Base-by-base conservation (phyloP, 2,888 invertebrate species). In the Macrophya annulata region DNA sequence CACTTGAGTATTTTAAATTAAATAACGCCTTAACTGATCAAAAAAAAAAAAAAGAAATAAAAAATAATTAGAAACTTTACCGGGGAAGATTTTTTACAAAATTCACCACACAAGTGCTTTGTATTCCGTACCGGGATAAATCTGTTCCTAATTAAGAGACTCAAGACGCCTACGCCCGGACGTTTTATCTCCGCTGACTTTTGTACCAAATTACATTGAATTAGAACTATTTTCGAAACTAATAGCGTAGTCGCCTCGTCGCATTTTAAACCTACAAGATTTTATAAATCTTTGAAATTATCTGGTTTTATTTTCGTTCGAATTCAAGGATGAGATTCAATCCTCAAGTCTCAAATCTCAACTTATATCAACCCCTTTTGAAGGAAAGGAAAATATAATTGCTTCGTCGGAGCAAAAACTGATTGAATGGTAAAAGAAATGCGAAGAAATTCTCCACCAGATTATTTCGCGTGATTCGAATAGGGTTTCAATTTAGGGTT, bases 201-300 rank as follows among this genome's bases (percentile, higher is more conserved):
- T 17, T 2, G 10, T 25, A 21, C 43, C 10, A 21, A 74, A 43
- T 74, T 74, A 43, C 45, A 15, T 25, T 45, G 21, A 74, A 45
- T 74, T 45, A 48, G 45, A 45, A 45, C 74, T 74, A 15, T 74
- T 74, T 45, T 43, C 5, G 21, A 43, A 43, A 74, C 43, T 74
- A 12, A 74, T 45, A 74, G 37, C 37, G 68, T 68, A 37, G 17
- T 37, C 31, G 15, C 21, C 25, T 45, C 45, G 45, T 74, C 45
- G 43, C 45, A 43, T 45, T 74, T 21, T 31, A 37, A 68, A 17
- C 37, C 68, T 12, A 1, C 31, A 55, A 31, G 37, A 37, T 68
- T 68, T 68, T 68, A 37, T 6, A 15, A 17, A 68, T 37, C 68
- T 68, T 68, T 37, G 15, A 4, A 68, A 68, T 31, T 25, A 37